A percentile compares a stretch with the other conserved stretches of the same genome.
These are phyloP conservation scores for Halcyon malimbica DNA, from an alignment of 2,113 vertebrate genomes.

Conservation along the genomic window DNA sequence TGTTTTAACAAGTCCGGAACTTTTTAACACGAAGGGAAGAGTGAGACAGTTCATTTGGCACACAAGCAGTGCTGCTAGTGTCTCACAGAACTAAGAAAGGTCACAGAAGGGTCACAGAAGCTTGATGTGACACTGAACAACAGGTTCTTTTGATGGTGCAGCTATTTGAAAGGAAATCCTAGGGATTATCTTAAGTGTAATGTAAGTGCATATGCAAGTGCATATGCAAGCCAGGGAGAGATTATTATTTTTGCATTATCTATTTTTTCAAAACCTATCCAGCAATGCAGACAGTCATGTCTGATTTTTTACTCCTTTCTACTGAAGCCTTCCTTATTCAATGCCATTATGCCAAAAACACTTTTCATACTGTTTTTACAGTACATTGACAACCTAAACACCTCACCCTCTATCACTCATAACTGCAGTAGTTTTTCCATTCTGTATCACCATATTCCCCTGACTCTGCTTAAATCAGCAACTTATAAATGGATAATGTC, in stretches of 20 bases:
- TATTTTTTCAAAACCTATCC: background rate
- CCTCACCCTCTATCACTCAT: background rate
- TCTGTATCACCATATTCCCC: background rate
- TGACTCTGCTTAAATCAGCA: conserved; percentile 1
- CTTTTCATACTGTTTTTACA: background rate
- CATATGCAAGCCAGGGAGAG: background rate
- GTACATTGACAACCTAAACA: conserved; percentile 2
- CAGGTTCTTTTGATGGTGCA: background rate
- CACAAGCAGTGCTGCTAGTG: fast-evolving
- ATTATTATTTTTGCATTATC: background rate
- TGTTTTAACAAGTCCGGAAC: background rate
- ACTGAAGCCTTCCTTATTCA: background rate
- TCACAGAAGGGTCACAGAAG: background rate
- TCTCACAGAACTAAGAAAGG: background rate
- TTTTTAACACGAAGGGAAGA: background rate
- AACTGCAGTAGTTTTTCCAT: background rate
- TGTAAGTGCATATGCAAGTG: background rate
- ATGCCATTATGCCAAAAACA: background rate
- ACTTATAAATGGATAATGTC: background rate
- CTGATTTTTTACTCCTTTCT: background rate
- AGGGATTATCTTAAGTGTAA: background rate
- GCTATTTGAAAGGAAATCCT: background rate
- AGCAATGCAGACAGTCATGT: background rate
- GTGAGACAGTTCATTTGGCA: background rate
- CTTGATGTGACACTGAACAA: background rate